A percentile compares a stretch with the other conserved stretches of the same genome.
Evolutionary conservation across 2,113 vertebrate species (phyloP).

Genomic region (Blennius ocellaris): DNA sequence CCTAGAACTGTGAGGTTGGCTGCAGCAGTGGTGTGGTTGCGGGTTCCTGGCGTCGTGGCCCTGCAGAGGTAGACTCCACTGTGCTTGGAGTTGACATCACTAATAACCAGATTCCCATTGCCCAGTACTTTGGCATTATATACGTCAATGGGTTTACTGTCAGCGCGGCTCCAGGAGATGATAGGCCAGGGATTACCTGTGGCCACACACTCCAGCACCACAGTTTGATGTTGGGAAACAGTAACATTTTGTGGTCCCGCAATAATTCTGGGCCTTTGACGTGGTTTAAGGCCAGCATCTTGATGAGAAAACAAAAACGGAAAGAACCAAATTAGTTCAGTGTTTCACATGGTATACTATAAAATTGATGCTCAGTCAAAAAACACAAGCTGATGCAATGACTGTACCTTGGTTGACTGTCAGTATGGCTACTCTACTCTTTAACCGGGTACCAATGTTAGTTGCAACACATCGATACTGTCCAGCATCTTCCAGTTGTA

Average conservation of each 20-base stretch:
- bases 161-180: constrained; percentile 96
- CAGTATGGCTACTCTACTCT: constrained; percentile 88
- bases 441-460: constrained; percentile 84
- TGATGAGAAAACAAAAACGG: constrained; percentile 15
- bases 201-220: constrained; percentile 94
- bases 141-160: constrained; percentile 95
- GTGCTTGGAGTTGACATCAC: constrained; percentile 87
- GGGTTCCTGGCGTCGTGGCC: constrained; percentile 93
- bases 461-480: constrained; percentile 91
- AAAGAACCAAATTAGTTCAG: constrained; percentile 4
- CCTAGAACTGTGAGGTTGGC: constrained; percentile 91
- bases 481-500: constrained; percentile 87
- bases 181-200: constrained; percentile 93
- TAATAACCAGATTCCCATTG: constrained; percentile 94
- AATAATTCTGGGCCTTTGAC: constrained; percentile 89
- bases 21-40: constrained; percentile 92
- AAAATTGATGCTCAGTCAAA: background rate
- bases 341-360: background rate
- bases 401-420: constrained; percentile 88
- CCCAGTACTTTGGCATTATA: constrained; percentile 94
- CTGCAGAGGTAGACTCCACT: constrained; percentile 92
- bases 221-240: constrained; percentile 87
- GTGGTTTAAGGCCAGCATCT: constrained; percentile 82
- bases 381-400: background rate
- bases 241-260: constrained; percentile 93